Evolutionary conservation across 2,888 invertebrate species (phyloP).

Genomic region (Lepetodrilus schrolli): DNA sequence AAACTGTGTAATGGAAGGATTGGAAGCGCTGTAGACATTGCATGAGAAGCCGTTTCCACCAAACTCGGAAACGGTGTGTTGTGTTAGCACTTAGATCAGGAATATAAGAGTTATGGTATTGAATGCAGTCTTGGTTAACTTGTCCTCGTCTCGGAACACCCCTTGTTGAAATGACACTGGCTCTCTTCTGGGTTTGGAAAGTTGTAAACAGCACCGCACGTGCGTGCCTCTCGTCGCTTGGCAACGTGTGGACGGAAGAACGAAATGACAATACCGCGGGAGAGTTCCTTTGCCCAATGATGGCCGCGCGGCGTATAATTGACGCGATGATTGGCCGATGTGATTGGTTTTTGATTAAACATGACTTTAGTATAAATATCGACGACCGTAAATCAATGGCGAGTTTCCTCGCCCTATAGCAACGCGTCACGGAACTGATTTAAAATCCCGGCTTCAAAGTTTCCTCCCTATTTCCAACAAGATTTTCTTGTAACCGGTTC

Average conservation of each 20-base stretch:
- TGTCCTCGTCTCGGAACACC: slow-evolving; percentile 11
- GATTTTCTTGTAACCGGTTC: slow-evolving; percentile 56
- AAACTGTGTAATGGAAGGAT: too few relatives aligned
- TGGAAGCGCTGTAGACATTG: too few relatives aligned
- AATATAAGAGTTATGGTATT: not conserved
- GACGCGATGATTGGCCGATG: slow-evolving; percentile 39
- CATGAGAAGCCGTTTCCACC: not conserved
- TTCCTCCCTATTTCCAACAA: slow-evolving; percentile 63
- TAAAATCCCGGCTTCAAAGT: slow-evolving; percentile 64
- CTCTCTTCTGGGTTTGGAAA: slow-evolving; percentile 2
- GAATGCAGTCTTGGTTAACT: not conserved
- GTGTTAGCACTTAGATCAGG: not conserved
- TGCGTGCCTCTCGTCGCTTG: slow-evolving; percentile 18
- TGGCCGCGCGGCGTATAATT: slow-evolving; percentile 34
- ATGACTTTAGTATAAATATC: slow-evolving; percentile 57
- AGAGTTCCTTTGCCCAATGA: slow-evolving; percentile 34
- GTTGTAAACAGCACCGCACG: slow-evolving; percentile 33
- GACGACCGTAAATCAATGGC: slow-evolving; percentile 63
- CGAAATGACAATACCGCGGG: slow-evolving; percentile 24
- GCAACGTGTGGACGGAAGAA: slow-evolving; percentile 29
- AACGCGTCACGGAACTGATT: slow-evolving; percentile 64
- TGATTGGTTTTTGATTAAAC: slow-evolving; percentile 44
- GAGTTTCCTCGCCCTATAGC: slow-evolving; percentile 61
- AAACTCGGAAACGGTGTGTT: slow-evolving; percentile 3
- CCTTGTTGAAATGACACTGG: not conserved